phyloP scores from a whole-genome alignment of 2,797 vertebrate genomes.

The Acanthurus lineatus region DNA sequence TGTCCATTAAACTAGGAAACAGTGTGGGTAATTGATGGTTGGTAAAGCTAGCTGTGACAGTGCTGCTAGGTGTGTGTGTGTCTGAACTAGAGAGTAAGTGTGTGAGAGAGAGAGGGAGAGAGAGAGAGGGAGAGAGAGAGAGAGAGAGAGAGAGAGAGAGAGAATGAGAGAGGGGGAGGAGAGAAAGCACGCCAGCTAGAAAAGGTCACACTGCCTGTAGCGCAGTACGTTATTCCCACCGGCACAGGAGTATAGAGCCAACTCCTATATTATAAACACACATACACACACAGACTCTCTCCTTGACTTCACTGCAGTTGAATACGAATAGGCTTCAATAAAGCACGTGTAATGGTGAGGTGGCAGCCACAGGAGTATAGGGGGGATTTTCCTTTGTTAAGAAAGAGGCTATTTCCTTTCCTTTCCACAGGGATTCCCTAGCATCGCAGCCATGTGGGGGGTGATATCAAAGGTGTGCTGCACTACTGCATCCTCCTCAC shows the following conservation, averaged over 20 bases:
- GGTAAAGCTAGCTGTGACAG: constrained; percentile 63
- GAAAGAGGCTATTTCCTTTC: constrained; percentile 51
- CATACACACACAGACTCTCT: constrained; percentile 64
- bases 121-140: constrained; percentile 49
- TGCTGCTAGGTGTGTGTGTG: constrained; percentile 53
- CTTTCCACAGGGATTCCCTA: constrained; percentile 57
- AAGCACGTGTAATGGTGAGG: constrained; percentile 71
- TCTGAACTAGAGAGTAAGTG: constrained; percentile 47
- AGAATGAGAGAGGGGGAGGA: constrained; percentile 40
- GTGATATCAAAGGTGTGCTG: constrained; percentile 26
- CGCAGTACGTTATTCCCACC: constrained; percentile 79
- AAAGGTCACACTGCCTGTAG: constrained; percentile 84
- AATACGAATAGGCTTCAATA: constrained; percentile 74
- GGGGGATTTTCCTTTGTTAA: constrained; percentile 62
- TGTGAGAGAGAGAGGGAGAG: constrained; percentile 66
- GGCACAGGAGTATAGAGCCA: constrained; percentile 76
- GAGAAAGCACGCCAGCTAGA: constrained; percentile 68
- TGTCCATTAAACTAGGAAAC: constrained; percentile 72
- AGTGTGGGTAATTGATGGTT: constrained; percentile 72
- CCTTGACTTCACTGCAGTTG: constrained; percentile 75
- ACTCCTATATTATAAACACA: constrained; percentile 69
- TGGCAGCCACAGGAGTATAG: constrained; percentile 63
- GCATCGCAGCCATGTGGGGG: constrained; percentile 11
- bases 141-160: constrained; percentile 38
- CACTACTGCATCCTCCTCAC: constrained; percentile 3